Evolutionary conservation across 2,888 invertebrate species (phyloP), one percentile per base, ranked within the genome.

Genomic region (Alloplasta piceator): DNA sequence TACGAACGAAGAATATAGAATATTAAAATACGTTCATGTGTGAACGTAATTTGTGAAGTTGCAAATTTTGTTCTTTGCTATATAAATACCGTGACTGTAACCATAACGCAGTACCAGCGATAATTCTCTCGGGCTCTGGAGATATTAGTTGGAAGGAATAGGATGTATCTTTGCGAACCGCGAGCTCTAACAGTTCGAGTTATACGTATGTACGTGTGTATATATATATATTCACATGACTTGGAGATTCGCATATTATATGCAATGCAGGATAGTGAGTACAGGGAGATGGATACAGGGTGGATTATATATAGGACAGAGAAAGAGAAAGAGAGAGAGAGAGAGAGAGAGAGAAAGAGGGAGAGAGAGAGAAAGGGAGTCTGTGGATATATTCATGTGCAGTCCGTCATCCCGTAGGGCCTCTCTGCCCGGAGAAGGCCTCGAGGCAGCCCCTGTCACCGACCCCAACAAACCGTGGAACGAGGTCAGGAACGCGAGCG

Each of bases 381-480:
- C 55, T 41, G 68, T 56, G 63, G 56, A 41, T 68, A 50, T 14
- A 58, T 39, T 48, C 70, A 55, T 16, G 36, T 72, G 61, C 64
- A 72, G 76, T 81, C 70, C 55, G 76, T 74, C 78, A 79, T 67
- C 55, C 78, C 70, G 74, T 48, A 64, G 60, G 73, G 61, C 1
- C 16, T 52, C 61, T 60, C 46, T 61, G 14, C 56, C 67, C 39
- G 66, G 58, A 43, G 72, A 66, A 66, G 66, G 83, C 78, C 72
- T 77, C 74, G 70, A 67, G 80, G 80, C 80, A 78, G 58, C 86
- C 86, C 26, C 87, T 87, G 90, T 89, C 89, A 89, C 88, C 89
- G 89, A 88, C 88, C 90, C 88, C 88, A 87, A 87, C 86, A 87
- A 88, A 88, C 87, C 85, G 84, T 86, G 87, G 87, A 90, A 90